Evolutionary conservation across 2,797 vertebrate species (phyloP), one percentile per base, ranked within the genome.

Genomic region (Paedocypris micromegethes): DNA sequence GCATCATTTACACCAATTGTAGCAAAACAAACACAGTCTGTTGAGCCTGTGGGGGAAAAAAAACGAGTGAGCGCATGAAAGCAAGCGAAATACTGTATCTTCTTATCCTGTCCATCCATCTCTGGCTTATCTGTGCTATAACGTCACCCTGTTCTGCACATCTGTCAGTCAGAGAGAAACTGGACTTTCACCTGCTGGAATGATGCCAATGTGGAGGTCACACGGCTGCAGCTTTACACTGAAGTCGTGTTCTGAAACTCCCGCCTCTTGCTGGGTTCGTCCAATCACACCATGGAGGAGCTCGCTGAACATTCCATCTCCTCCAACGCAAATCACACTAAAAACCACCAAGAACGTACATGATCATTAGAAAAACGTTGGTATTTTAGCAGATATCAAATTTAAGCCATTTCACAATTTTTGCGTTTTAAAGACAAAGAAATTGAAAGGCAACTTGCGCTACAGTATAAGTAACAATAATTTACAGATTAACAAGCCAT

Each of bases 271-370:
- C 76, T 92, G 92, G 0, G 91, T 90, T 58, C 89, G 87, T 51
- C 84, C 86, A 67, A 93, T 90, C 85, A 93, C 81, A 6, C 91
- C 91, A 1, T 92, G 91, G 70, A 93, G 86, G 61, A 93, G 72
- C 81, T 92, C 91, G 1, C 89, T 92, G 83, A 93, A 92, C 85
- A 91, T 93, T 77, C 92, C 92, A 3, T 93, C 92, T 5, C 92
- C 92, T 0, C 92, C 92, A 66, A 93, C 91, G 59, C 91, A 91
- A 76, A 93, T 88, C 83, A 93, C 87, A 37, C 92, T 93, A 81
- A 78, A 66, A 59, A 38, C 75, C 70, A 63, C 57, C 81, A 73
- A 73, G 79, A 64, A 38, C 9, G 43, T 57, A 4, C 40, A 23
- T 43, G 7, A 9, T 65, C n/a, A 59, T 5, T 6, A 0, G 4